These are phyloP conservation scores for Pocillopora damicornis DNA, from an alignment of 64 coral and sea anemone species.

Conservation along the genomic window DNA sequence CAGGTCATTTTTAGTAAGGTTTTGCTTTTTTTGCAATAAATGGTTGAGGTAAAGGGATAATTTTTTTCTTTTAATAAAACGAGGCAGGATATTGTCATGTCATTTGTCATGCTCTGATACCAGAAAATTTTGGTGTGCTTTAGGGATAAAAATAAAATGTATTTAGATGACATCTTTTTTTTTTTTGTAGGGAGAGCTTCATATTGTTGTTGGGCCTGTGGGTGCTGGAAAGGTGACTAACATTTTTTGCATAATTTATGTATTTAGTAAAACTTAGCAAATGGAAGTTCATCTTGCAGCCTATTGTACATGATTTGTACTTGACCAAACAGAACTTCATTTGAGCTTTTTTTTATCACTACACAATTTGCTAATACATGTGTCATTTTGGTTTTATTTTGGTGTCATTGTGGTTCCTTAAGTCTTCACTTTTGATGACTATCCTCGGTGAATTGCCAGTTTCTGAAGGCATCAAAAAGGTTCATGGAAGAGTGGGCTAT, in stretches of 20 bases:
- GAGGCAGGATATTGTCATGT: no score
- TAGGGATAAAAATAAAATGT: not conserved
- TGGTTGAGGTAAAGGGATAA: no score
- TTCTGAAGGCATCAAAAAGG: constrained; percentile 39
- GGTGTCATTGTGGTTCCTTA: constrained; percentile 2
- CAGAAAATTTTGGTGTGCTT: not conserved
- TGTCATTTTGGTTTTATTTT: not conserved
- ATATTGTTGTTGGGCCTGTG: constrained; percentile 83
- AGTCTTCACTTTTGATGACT: constrained; percentile 89
- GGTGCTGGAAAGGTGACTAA: constrained; percentile 81
- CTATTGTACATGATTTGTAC: no score
- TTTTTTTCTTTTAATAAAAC: no score
- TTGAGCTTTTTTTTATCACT: no score
- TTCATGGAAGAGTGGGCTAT: constrained; percentile 79
- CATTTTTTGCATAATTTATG: not conserved
- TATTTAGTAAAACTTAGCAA: not conserved
- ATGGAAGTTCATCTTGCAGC: not conserved
- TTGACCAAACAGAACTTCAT: no score
- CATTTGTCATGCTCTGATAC: no score
- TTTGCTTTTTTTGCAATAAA: no score
- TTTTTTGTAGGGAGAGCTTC: constrained; percentile 70
- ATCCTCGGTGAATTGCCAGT: constrained; percentile 80
- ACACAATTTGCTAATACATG: no score
- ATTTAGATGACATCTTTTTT: not conserved
- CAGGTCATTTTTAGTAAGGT: no score